Percentiles rank a stretch among this genome's conserved stretches.
phyloP scores from a whole-genome alignment of 2,113 vertebrate species.

The Danio rerio region DNA sequence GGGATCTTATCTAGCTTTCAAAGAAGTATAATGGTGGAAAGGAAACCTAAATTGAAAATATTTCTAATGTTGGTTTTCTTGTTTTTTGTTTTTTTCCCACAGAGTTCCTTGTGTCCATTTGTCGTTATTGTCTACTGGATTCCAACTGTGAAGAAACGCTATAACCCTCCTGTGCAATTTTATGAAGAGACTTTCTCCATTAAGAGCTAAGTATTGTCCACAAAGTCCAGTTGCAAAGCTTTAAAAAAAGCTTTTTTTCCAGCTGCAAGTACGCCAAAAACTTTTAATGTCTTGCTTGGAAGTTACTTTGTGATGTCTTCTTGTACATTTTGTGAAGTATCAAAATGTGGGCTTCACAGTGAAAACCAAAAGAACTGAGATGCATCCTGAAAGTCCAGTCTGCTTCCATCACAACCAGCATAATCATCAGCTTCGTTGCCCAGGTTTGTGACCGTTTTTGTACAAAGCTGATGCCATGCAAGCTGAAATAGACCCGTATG shows the following conservation, averaged over 20 bases:
- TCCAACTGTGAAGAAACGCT: conserved; percentile 74
- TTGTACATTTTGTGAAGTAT: conserved; percentile 40
- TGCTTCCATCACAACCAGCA: conserved; percentile 44
- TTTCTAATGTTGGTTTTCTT: conserved; percentile 31
- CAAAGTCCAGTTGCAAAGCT: conserved; percentile 38
- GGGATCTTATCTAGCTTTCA: neutral
- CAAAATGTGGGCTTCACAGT: conserved; percentile 19
- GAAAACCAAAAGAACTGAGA: conserved; percentile 64
- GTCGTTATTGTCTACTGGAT: conserved; percentile 68
- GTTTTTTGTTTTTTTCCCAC: conserved; percentile 51
- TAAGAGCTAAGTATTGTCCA: conserved; percentile 62
- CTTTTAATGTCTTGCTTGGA: neutral
- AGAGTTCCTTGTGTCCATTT: conserved; percentile 67
- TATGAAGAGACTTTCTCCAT: conserved; percentile 26
- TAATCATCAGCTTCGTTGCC: conserved; percentile 29
- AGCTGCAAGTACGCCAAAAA: conserved; percentile 52
- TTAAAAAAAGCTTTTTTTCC: conserved; percentile 62
- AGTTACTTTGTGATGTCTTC: conserved; percentile 51
- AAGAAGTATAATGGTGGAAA: neutral
- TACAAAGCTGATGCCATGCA: conserved; percentile 23
- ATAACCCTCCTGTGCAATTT: conserved; percentile 61
- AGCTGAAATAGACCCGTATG: conserved; percentile 13
- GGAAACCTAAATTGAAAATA: conserved; percentile 27
- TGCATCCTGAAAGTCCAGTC: conserved; percentile 54
- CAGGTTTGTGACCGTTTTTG: neutral